Percentiles rank a stretch among this genome's conserved stretches.
phyloP scores from a whole-genome alignment of 2,888 invertebrate species.

The Eristalis arbustorum region DNA sequence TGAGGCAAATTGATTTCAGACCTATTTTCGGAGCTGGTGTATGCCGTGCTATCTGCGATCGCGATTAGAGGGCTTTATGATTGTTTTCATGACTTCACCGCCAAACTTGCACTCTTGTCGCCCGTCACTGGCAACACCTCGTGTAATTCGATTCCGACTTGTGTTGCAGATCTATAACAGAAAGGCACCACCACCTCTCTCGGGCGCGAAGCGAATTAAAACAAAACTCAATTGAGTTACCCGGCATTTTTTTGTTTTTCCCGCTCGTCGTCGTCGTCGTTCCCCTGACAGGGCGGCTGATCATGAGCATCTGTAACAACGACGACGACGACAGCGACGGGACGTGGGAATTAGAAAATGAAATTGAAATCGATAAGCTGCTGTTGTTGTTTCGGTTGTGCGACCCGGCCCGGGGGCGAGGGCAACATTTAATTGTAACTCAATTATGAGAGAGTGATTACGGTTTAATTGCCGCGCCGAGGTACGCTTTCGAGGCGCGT shows the following conservation, averaged over 20 bases:
- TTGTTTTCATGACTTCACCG: slow-evolving; percentile 36
- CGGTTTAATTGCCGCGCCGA: slow-evolving; percentile 36
- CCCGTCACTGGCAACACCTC: neutral
- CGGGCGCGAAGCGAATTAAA: too few relatives aligned
- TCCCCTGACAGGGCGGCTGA: neutral
- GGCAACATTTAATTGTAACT: slow-evolving; percentile 55
- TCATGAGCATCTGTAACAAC: neutral
- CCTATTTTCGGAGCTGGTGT: slow-evolving; percentile 30
- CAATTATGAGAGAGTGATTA: slow-evolving; percentile 48
- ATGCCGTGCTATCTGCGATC: neutral
- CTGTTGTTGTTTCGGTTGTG: slow-evolving; percentile 1
- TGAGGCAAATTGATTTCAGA: slow-evolving; percentile 31
- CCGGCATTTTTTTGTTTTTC: neutral
- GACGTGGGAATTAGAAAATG: slow-evolving; percentile 64
- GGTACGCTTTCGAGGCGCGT: neutral
- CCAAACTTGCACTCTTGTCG: neutral
- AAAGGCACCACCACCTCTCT: neutral
- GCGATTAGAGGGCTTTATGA: slow-evolving; percentile 15
- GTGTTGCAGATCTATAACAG: neutral
- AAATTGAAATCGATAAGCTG: slow-evolving; percentile 62
- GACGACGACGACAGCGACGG: neutral
- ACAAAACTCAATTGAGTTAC: neutral
- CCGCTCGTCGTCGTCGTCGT: too few relatives aligned
- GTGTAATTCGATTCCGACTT: neutral
- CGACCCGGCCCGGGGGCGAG: slow-evolving; percentile 17